Conservation (phyloP, 2,113 vertebrate genomes). For the Toxotes chatareus region DNA sequence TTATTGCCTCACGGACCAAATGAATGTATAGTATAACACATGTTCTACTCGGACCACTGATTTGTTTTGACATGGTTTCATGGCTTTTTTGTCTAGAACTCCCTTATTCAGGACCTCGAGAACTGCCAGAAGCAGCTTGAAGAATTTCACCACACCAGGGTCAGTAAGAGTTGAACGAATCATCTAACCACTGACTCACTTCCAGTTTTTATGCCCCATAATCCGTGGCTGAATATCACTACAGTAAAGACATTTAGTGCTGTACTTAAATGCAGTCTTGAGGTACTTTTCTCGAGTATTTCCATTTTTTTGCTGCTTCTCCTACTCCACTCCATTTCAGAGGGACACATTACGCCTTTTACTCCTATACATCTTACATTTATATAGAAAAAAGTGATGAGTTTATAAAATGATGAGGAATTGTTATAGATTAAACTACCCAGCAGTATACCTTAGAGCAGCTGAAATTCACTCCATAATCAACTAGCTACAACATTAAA, state of each 20-base stretch:
- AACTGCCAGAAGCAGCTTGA: conserved; percentile 95
- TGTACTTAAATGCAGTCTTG: neutral
- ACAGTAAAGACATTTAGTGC: neutral
- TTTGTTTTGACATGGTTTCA: conserved; percentile 17
- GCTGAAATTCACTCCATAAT: neutral
- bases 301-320: neutral
- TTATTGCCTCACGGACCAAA: conserved; percentile 29
- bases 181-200: neutral
- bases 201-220: neutral
- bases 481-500: neutral
- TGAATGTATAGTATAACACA: neutral
- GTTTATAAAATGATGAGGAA: no score
- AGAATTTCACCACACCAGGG: conserved; percentile 94
- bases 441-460: neutral
- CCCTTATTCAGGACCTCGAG: conserved; percentile 94
- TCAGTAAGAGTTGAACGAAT: conserved; percentile 64
- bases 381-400: no score
- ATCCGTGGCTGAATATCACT: neutral
- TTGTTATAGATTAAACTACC: no score
- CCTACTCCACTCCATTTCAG: neutral
- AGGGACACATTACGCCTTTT: neutral
- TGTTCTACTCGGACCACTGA: neutral
- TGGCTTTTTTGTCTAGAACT: conserved; percentile 85
- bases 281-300: neutral
- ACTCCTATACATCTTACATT: no score